Evolutionary conservation across 2,113 vertebrate genomes (phyloP).

Genomic region (Colius striatus): DNA sequence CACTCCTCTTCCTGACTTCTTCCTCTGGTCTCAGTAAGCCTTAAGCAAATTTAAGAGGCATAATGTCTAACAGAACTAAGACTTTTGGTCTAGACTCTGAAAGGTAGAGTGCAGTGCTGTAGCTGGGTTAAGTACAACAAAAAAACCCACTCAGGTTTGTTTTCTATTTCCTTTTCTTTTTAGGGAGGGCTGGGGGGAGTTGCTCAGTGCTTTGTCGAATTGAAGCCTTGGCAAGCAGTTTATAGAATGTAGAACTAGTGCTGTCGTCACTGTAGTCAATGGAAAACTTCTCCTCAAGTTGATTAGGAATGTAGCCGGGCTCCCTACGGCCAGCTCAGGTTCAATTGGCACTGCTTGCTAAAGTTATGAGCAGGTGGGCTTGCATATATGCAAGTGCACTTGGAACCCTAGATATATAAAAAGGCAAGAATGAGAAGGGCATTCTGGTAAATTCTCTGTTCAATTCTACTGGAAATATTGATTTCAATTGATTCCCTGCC

Average conservation of each 20-base stretch:
- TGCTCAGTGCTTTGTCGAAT: not conserved
- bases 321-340: not conserved
- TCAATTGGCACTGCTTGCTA: not conserved
- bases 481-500: slow-evolving; percentile 60
- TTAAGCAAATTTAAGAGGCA: not conserved
- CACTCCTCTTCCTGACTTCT: not conserved
- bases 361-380: not conserved
- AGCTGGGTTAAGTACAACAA: not conserved
- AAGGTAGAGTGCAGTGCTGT: not conserved
- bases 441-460: slow-evolving; percentile 13
- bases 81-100: not conserved
- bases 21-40: not conserved
- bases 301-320: not conserved
- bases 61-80: not conserved
- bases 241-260: not conserved
- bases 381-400: not conserved
- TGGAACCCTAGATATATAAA: not conserved
- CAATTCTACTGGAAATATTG: slow-evolving; percentile 45
- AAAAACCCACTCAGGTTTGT: rapidly evolving
- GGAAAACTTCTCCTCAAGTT: not conserved
- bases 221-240: not conserved
- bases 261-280: rapidly evolving
- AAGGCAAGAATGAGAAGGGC: not conserved
- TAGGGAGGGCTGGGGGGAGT: no score
- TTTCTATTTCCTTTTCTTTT: rapidly evolving